Percentiles rank a stretch among this genome's conserved stretches.
Conservation (phyloP, 2,888 invertebrate genomes). For the Trissolcus brochymenae region DNA sequence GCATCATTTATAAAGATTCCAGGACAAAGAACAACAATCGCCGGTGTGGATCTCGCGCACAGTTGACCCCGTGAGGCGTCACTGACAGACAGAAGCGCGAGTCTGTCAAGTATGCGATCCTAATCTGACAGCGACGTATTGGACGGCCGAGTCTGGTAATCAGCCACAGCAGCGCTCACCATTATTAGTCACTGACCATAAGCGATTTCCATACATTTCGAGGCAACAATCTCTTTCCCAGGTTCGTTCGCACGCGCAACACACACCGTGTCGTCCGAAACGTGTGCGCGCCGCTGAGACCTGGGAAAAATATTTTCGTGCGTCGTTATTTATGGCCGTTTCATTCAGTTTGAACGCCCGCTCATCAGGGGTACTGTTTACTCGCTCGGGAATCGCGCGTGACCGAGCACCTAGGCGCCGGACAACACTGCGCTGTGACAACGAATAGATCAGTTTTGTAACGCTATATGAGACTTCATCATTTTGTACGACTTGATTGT, state of each 20-base stretch:
- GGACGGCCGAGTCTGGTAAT: slow-evolving; percentile 63
- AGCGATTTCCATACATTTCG: slow-evolving; percentile 68
- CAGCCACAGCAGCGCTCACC: slow-evolving; percentile 60
- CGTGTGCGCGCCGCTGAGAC: slow-evolving; percentile 22
- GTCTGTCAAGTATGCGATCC: slow-evolving; percentile 75
- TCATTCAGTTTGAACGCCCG: slow-evolving; percentile 38
- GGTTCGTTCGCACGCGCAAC: slow-evolving; percentile 46
- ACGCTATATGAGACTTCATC: background rate
- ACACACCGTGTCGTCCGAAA: slow-evolving; percentile 19
- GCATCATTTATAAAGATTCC: slow-evolving; percentile 74
- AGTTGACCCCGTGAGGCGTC: slow-evolving; percentile 67
- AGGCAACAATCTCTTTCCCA: slow-evolving; percentile 55
- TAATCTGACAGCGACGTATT: slow-evolving; percentile 76
- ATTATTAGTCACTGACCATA: slow-evolving; percentile 68
- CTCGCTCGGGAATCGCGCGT: slow-evolving; percentile 33
- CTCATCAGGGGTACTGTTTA: slow-evolving; percentile 52
- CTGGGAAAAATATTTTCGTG: slow-evolving; percentile 53
- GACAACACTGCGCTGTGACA: background rate
- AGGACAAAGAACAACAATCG: slow-evolving; percentile 69
- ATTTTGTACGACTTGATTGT: background rate
- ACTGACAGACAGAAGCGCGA: slow-evolving; percentile 75
- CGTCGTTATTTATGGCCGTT: slow-evolving; percentile 47
- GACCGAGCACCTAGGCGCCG: slow-evolving; percentile 5
- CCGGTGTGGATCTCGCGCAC: slow-evolving; percentile 66
- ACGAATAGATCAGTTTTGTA: background rate